phyloP scores from a whole-genome alignment of 1,140 invertebrate genomes.

The Cataglyphis hispanica region DNA sequence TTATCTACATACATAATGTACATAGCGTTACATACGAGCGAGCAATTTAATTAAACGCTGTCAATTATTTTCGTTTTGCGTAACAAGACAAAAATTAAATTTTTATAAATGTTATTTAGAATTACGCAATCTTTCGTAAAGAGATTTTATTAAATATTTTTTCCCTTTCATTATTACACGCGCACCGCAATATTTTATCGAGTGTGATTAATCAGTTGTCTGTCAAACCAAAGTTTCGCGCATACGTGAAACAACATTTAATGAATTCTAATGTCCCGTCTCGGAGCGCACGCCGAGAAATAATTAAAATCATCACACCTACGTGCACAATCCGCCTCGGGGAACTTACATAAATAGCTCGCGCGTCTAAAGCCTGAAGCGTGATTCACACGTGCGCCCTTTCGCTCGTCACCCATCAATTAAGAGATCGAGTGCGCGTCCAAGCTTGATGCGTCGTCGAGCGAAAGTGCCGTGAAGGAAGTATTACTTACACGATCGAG shows the following conservation, averaged over 20 bases:
- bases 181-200: background rate
- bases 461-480: constrained; percentile 51
- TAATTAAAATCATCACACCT: constrained; percentile 53
- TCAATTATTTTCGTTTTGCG: constrained; percentile 24
- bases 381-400: constrained; percentile 56
- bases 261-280: background rate
- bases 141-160: constrained; percentile 39
- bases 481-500: constrained; percentile 49
- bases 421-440: constrained; percentile 60
- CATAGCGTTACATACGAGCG: background rate
- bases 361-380: constrained; percentile 13
- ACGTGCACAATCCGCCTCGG: constrained; percentile 23
- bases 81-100: constrained; percentile 4
- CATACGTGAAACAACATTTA: background rate
- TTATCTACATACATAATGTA: background rate
- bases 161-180: background rate
- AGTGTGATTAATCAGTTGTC: constrained; percentile 22
- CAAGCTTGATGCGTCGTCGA: background rate
- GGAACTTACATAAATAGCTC: constrained; percentile 32
- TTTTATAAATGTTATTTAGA: background rate
- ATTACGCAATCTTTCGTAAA: background rate
- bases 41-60: constrained; percentile 48
- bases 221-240: background rate
- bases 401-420: constrained; percentile 64
- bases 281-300: constrained; percentile 26